These are phyloP conservation scores for Brachycybe producta DNA, from an alignment of 2,888 invertebrate species.

Conservation along the genomic window DNA sequence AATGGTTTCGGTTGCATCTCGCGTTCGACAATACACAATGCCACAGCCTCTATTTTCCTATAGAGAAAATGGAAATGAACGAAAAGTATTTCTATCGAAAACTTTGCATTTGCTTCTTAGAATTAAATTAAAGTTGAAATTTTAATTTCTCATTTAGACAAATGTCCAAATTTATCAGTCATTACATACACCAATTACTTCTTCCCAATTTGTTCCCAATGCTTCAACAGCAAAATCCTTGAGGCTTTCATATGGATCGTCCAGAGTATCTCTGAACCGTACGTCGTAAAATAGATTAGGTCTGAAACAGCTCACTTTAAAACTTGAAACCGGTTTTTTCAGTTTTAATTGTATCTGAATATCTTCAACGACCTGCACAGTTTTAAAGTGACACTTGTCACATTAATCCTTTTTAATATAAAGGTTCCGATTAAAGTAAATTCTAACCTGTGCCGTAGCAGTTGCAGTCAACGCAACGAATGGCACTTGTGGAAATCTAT, in stretches of 20 bases:
- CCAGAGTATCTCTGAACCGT: conserved; percentile 61
- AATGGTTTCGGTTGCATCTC: conserved; percentile 77
- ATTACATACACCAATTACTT: no score
- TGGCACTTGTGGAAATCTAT: conserved; percentile 51
- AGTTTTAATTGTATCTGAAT: conserved; percentile 59
- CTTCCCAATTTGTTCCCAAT: conserved; percentile 43
- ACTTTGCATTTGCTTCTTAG: neutral
- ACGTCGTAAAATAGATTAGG: conserved; percentile 91
- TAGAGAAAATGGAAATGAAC: neutral
- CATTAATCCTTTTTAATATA: no score
- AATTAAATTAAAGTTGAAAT: no score
- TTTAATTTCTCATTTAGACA: no score
- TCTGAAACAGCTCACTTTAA: conserved; percentile 79
- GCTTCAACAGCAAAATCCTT: conserved; percentile 55
- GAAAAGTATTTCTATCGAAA: neutral
- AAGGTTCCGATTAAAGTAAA: no score
- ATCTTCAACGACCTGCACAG: conserved; percentile 61
- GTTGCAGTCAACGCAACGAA: conserved; percentile 94
- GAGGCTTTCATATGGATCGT: conserved; percentile 68
- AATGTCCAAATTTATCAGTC: no score
- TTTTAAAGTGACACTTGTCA: neutral
- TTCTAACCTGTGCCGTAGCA: conserved; percentile 51
- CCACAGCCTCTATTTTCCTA: conserved; percentile 49
- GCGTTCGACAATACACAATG: conserved; percentile 87
- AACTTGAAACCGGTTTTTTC: conserved; percentile 53